Evolutionary conservation across 2,888 invertebrate genomes (phyloP).

Genomic region (Torymus tubicola): DNA sequence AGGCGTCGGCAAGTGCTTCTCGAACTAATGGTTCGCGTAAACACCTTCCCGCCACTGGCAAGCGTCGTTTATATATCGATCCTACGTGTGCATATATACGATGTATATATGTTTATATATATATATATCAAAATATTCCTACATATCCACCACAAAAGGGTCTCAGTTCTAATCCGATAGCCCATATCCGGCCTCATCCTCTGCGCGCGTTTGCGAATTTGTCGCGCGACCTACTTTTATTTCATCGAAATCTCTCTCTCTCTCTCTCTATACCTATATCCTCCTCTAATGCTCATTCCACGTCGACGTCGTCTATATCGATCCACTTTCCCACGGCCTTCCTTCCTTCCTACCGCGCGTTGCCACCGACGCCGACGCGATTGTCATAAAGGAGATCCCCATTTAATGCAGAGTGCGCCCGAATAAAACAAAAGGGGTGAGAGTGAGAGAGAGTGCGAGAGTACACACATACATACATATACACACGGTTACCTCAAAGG

Average conservation of each 20-base stretch:
- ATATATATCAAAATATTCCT: not conserved
- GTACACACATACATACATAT: no score
- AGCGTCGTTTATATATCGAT: no score
- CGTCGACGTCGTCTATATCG: conserved; percentile 23
- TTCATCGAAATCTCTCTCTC: conserved; percentile 23
- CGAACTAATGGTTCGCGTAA: no score
- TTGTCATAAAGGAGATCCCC: not conserved
- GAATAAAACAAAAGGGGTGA: conserved; percentile 3
- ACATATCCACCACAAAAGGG: not conserved
- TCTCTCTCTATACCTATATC: no score
- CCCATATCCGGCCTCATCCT: not conserved
- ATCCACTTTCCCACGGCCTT: not conserved
- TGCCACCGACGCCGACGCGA: no score
- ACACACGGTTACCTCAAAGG: no score
- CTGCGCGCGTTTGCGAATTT: conserved; percentile 2
- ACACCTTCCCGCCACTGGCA: no score
- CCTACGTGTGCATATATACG: no score
- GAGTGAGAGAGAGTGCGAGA: not conserved
- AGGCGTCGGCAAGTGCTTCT: no score
- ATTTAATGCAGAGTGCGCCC: conserved; percentile 6
- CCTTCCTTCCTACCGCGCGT: no score
- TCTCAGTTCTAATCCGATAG: conserved; percentile 19
- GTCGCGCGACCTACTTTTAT: conserved; percentile 42
- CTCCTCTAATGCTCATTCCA: conserved; percentile 12
- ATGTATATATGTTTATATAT: no score